Base-by-base conservation (phyloP, 1,140 invertebrate genomes). In the Pogonognathellus flavescens region DNA sequence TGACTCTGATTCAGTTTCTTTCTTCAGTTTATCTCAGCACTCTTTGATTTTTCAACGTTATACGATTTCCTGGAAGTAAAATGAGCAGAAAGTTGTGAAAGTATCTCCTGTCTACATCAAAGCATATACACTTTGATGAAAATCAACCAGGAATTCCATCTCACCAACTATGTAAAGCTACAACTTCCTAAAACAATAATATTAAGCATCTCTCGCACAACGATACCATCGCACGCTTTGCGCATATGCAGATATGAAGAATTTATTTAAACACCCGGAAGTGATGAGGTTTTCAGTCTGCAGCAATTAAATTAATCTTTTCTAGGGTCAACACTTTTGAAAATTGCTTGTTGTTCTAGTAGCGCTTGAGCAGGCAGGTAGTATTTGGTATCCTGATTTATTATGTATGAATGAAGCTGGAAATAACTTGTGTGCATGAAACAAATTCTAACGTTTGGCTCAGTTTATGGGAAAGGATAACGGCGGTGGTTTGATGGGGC, bases 281-380 rank as follows among this genome's bases (percentile, higher is more conserved):
- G 62, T 25, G 62, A 22, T 66, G 20, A 13, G 62, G 20, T 66
- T 25, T 20, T 25, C 62, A 25, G 18, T 60, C 59, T 60, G 20
- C 20, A 25, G 22, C 25, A 66, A 66, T 66, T 66, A 66, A 66
- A 66, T 25, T 66, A 66, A 66, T 66, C 62, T 66, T 66, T 66
- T 66, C 20, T 20, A 25, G 22, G 62, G 62, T 66, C 62, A 66
- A 66, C 62, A 25, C 20, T 66, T 66, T 20, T 66, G 62, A 66
- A 66, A 25, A 31, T 66, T 10, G 10, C 10, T 25, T 66, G 20
- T 18, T 66, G 11, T 31, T 13, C 20, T 13, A 25, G 18, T 25
- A 10, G 20, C 22, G 20, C 22, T 66, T 66, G 31, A 41, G 2
- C 6, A 6, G 31, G 2, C 6, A 41, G 31, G 31, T 41, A 41